Evolutionary conservation across 2,888 invertebrate genomes (phyloP).

Genomic region (Eupsilia transversa): DNA sequence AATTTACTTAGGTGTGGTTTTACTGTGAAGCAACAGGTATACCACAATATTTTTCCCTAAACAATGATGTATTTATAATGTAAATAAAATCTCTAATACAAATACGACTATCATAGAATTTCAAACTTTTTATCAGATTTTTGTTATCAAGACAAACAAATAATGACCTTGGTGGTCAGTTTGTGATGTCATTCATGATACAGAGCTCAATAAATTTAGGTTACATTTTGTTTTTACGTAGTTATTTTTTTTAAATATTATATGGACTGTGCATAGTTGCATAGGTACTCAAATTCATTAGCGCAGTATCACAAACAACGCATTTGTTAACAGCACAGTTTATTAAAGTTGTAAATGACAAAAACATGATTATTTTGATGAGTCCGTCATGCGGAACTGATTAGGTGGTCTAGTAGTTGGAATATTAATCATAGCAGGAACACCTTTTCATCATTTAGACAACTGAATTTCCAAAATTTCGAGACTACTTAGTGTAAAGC

Average conservation of each 20-base stretch:
- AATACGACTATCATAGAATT: background rate
- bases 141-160: constrained; percentile 17
- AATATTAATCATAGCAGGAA: background rate
- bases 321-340: background rate
- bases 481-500: background rate
- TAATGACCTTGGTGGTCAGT: constrained; percentile 27
- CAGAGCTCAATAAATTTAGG: background rate
- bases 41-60: constrained; percentile 4
- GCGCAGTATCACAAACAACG: constrained; percentile 8
- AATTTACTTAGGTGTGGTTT: background rate
- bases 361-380: constrained; percentile 40
- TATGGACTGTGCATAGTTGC: background rate
- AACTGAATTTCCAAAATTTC: background rate
- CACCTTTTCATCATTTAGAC: background rate
- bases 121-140: constrained; percentile 10
- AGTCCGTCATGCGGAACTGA: constrained; percentile 37
- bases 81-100: constrained; percentile 1
- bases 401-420: constrained; percentile 3
- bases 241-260: background rate
- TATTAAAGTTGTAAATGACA: constrained; percentile 17
- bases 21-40: constrained; percentile 10
- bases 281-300: background rate
- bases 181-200: constrained; percentile 24
- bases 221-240: background rate
- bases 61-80: background rate